phyloP scores from a whole-genome alignment of 2,113 vertebrate genomes.

The Orycteropus afer region DNA sequence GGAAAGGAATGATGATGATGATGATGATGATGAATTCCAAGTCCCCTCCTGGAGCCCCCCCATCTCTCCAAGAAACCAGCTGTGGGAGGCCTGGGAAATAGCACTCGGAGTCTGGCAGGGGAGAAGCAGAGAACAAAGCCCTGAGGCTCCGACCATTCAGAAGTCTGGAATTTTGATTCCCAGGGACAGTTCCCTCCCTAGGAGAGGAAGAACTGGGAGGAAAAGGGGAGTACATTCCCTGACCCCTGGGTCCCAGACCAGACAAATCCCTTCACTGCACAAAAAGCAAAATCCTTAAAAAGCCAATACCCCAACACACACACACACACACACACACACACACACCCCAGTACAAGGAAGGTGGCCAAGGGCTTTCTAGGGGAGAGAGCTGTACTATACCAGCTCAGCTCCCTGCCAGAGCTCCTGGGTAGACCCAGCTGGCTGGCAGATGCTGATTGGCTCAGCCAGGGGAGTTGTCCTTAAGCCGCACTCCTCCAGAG shows the following conservation, averaged over 20 bases:
- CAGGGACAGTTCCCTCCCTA: not conserved
- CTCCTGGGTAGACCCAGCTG: not conserved
- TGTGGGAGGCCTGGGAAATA: not conserved
- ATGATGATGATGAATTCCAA: not conserved
- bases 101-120: not conserved
- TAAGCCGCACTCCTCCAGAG: not conserved
- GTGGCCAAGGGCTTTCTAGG: not conserved
- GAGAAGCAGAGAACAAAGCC: not conserved
- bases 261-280: not conserved
- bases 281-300: constrained; percentile 19
- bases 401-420: not conserved
- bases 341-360: not conserved
- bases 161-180: not conserved
- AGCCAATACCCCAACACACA: not conserved
- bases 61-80: not conserved
- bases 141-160: not conserved
- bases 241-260: not conserved
- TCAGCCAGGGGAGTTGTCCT: not conserved
- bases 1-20: fast-evolving
- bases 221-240: not conserved
- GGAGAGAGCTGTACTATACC: not conserved
- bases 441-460: not conserved
- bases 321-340: not conserved
- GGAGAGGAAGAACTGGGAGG: not conserved
- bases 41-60: not conserved